A percentile compares a stretch with the other conserved stretches of the same genome.
These are phyloP conservation scores for Sminthopsis crassicaudata DNA, from an alignment of 2,113 vertebrate species.

Conservation along the genomic window DNA sequence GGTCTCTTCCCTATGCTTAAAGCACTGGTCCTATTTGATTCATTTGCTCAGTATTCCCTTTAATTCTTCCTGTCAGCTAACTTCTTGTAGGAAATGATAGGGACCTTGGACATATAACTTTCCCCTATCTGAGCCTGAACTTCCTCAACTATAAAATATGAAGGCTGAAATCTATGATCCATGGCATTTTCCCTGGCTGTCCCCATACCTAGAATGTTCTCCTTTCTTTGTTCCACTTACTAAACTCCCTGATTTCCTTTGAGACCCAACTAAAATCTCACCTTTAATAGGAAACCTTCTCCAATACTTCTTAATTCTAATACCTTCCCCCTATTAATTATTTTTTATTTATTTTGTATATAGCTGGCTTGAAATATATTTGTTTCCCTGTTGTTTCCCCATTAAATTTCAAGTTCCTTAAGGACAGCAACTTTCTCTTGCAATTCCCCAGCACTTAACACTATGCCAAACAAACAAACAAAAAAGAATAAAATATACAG, in stretches of 20 bases:
- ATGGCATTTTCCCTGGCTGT: neutral
- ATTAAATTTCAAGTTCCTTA: neutral
- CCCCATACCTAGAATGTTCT: neutral
- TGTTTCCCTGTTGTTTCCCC: neutral
- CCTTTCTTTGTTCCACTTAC: neutral
- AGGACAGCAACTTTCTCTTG: neutral
- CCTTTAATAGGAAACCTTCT: neutral
- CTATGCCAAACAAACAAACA: too few relatives aligned
- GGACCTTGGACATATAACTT: neutral
- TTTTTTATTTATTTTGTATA: neutral
- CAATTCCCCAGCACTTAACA: neutral
- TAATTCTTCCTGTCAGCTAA: neutral
- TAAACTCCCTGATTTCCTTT: neutral
- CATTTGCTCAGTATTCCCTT: neutral
- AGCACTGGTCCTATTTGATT: neutral
- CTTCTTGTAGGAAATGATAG: neutral
- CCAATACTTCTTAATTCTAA: neutral
- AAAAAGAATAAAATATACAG: neutral
- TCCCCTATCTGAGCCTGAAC: neutral
- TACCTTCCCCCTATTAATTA: neutral
- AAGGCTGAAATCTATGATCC: neutral
- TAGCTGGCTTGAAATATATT: neutral
- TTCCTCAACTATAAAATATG: neutral
- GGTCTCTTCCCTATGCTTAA: neutral
- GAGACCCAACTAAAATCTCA: neutral